These are phyloP conservation scores for Tenthredo amoena DNA, from an alignment of 2,888 invertebrate species.

Conservation along the genomic window DNA sequence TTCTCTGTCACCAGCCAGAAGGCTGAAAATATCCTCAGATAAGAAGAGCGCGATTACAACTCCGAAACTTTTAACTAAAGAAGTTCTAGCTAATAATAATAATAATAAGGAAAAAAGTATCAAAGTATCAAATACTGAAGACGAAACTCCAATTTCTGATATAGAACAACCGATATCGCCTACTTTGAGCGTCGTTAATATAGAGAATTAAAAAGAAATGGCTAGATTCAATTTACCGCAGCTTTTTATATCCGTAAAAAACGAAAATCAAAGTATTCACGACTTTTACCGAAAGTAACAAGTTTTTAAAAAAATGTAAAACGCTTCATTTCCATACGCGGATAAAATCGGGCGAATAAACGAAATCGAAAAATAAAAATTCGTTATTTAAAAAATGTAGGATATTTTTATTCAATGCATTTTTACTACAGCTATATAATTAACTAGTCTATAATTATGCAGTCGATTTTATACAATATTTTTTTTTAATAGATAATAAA, in stretches of 20 bases:
- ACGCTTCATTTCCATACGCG: neutral
- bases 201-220: conserved; percentile 3
- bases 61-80: conserved; percentile 45
- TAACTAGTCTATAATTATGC: conserved; percentile 3
- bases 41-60: neutral
- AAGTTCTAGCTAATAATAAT: neutral
- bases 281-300: neutral
- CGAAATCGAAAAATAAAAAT: neutral
- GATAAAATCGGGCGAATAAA: neutral
- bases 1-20: neutral
- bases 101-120: conserved; percentile 4
- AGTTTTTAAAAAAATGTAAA: neutral
- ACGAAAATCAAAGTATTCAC: neutral
- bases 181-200: neutral
- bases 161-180: neutral
- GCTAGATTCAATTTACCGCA: neutral
- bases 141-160: conserved; percentile 21
- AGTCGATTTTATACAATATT: neutral
- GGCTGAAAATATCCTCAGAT: conserved; percentile 10
- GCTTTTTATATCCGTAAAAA: neutral
- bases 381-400: conserved; percentile 49
- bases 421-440: conserved; percentile 30
- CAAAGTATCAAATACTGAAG: neutral
- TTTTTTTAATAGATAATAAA: neutral
- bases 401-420: conserved; percentile 56